Base-by-base conservation (phyloP, 2,888 invertebrate species). In the Saturnia japonica region DNA sequence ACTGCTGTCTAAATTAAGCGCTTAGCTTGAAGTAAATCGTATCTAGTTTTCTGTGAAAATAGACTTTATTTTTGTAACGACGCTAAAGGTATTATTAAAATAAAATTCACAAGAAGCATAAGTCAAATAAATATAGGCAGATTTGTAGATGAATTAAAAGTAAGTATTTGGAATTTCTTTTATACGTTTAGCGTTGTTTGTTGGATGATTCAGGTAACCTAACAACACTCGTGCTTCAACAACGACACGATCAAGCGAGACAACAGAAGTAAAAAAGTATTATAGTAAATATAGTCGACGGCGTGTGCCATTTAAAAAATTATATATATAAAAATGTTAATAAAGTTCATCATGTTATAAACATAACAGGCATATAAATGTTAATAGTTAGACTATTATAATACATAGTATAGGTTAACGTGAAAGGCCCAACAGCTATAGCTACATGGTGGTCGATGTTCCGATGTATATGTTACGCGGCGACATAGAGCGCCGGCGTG, bases 351-450 rank as follows among this genome's bases (percentile, higher is more conserved):
- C 85, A 83, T 93, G 94, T 94, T 94, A 94, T 93, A 93, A 93
- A 94, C 94, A 93, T 93, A 94, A 94, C 94, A 94, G 94, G 94
- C 94, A 94, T 91, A 93, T 91, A 93, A 84, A 90, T 93, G 93
- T 94, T 94, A 93, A 93, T 93, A 93, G 93, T 94, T 94, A 94
- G 94, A 93, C 93, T 93, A 93, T 94, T 91, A 93, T 92, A 93
- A 91, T 93, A 93, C 91, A 93, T 92, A 92, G 87, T 91, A 90
- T 88, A 84, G 93, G 93, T 94, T 93, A 94, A 92, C 91, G 92
- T 93, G 93, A 92, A 90, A 93, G 93, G 91, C 93, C 94, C 93
- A 91, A 92, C 90, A 91, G 88, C 88, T 91, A 94, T 93, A 93
- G 92, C 92, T 93, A 93, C 93, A 92, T 92, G 91, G 91, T 91